Base-by-base conservation (phyloP, 1,140 invertebrate genomes). In the Fopius arisanus region DNA sequence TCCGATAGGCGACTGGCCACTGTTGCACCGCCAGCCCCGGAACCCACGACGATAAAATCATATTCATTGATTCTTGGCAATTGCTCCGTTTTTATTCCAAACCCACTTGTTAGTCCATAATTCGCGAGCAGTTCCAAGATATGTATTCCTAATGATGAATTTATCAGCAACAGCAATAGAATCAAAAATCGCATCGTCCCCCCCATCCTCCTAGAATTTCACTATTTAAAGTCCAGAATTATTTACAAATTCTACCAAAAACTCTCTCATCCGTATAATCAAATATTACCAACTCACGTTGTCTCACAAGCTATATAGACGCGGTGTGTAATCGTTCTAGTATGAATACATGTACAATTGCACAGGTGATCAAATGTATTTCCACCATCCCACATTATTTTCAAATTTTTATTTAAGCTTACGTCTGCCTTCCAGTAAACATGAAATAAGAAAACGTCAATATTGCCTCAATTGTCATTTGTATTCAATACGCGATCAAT, bases 1-100 rank as follows among this genome's bases (percentile, higher is more conserved):
- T 90, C 89, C 1, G 91, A 88, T 6, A 93, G 73, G 12, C 92
- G 86, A 74, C 89, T 91, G 0, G 91, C 91, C 10, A 93, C 70
- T 1, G 90, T 89, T 12, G 89, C 89, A 12, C 92, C 92, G 0
- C 89, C 89, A 0, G 91, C 90, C 21, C 92, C 92, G 1, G 90
- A 90, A 7, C 92, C 92, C 0, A 90, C 86, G 0, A 90, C 74
- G 21, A 90, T 85, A 48, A 90, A 89, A 43, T 90, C 89, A 75
- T 88, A 89, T 10, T 73, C 75, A 4, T 43, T 77, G 12, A 70
- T 23, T 3, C 12, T 75, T 9, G 76, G 67, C 1, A 76, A 73
- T 70, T 75, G 28, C 26, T 77, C 19, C 0, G 69, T 75, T 14
- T 10, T 23, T 16, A 75, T 75, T 6, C 74, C 70, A 70, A 69